phyloP scores from a whole-genome alignment of 1,140 invertebrate genomes.

The Bradynema listronoti region DNA sequence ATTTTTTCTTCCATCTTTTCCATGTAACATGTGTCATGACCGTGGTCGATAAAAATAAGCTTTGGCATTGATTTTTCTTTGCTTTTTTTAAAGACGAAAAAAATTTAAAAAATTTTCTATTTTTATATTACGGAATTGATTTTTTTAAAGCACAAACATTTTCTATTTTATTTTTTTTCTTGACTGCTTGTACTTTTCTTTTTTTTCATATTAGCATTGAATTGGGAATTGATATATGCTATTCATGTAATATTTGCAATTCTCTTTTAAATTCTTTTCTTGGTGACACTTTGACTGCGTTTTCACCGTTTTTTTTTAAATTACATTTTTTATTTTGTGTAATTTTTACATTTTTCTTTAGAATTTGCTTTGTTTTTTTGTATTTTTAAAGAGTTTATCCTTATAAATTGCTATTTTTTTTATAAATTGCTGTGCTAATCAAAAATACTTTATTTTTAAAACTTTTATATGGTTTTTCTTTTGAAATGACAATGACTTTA shows the following conservation, averaged over 20 bases:
- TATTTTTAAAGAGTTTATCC: no score
- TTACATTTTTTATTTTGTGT: background rate
- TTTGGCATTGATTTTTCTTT: no score
- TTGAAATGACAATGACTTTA: no score
- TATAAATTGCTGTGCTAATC: no score
- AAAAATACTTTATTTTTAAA: no score
- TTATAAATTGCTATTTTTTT: no score
- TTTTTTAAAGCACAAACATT: background rate
- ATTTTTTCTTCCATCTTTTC: no score
- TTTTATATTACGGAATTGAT: no score
- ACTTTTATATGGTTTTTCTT: slow-evolving; percentile 19
- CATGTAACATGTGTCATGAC: no score
- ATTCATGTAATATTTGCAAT: background rate
- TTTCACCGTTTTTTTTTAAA: background rate
- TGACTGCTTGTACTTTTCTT: background rate
- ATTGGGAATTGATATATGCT: slow-evolving; percentile 1
- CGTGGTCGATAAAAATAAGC: no score
- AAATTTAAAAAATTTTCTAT: no score
- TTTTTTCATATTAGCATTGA: background rate
- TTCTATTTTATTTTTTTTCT: background rate
- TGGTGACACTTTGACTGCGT: background rate
- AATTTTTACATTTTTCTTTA: background rate
- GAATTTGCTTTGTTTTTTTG: slow-evolving; percentile 11
- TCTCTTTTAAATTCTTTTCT: background rate
- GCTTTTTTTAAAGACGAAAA: no score